Base-by-base conservation (phyloP, 2,888 invertebrate species). In the Parnassius orleans region DNA sequence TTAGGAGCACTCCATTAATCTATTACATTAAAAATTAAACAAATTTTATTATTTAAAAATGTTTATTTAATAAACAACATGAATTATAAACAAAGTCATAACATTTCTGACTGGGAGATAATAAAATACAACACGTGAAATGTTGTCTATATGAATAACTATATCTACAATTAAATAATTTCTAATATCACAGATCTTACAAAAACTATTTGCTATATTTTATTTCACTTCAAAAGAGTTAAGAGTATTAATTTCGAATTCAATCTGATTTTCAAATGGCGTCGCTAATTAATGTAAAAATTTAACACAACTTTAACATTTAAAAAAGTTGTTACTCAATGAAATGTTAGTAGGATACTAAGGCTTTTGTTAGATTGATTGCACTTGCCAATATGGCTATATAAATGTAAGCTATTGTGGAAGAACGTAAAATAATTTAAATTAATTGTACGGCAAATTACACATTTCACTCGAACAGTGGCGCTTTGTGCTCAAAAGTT, bases 41-140 rank as follows among this genome's bases (percentile, higher is more conserved):
- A 52, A 66, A 66, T 72, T 68, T 70, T 75, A 68, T 57, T 54
- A 54, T 33, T 58, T 60, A 74, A 76, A 75, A 77, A 79, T 85
- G 87, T 89, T 88, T 89, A 89, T 89, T 89, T 83, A 57, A 87
- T 89, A 89, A 89, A 89, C 89, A 89, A 84, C 69, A 77, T 76
- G 76, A 75, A 77, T 81, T 76, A 81, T 74, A 83, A 82, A 87
- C 83, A 86, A 84, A 74, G 72, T 79, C 77, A 78, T 84, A 87
- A 87, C 83, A 80, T 76, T 76, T 79, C 71, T 84, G 82, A 85
- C 82, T 83, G 73, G 68, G 69, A 78, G 69, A 74, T 71, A 71
- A 77, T 79, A 78, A 81, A 80, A 82, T 78, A 78, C 72, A 82
- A 80, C 76, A 77, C 77, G 78, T 72, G 76, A 70, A 78, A 78